phyloP scores from a whole-genome alignment of 2,888 invertebrate species.

The Trileptium ribeirensis region DNA sequence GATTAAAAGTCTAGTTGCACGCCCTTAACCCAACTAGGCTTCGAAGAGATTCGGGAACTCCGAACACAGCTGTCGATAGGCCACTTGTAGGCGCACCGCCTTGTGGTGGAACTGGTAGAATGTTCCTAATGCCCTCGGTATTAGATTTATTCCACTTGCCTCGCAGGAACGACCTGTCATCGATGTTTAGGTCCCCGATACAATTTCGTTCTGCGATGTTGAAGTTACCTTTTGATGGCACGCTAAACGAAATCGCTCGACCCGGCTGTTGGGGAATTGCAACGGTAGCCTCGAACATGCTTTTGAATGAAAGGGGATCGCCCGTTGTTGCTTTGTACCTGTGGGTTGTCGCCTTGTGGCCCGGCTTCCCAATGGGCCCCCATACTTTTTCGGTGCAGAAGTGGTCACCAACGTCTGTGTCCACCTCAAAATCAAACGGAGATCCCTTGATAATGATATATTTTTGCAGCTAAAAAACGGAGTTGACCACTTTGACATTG shows the following conservation, averaged over 20 bases:
- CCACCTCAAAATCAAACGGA: conserved; percentile 23
- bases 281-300: background rate
- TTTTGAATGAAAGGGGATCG: background rate
- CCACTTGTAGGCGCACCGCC: background rate
- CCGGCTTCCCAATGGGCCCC: background rate
- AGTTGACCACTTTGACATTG: background rate
- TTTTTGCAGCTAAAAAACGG: conserved; percentile 16
- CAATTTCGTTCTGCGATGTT: background rate
- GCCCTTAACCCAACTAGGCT: background rate
- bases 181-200: background rate
- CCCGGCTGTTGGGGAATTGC: background rate
- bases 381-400: background rate
- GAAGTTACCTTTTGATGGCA: background rate
- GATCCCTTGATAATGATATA: conserved; percentile 13
- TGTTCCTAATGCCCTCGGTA: background rate
- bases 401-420: conserved; percentile 18
- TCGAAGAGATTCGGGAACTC: background rate
- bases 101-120: background rate
- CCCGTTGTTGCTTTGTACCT: background rate
- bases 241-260: background rate
- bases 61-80: background rate
- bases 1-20: background rate
- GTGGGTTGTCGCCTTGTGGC: background rate
- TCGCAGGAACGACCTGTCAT: too few relatives aligned
- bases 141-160: too few relatives aligned